These are phyloP conservation scores for Pocillopora meandrina DNA, from an alignment of 92 coral and sea anemone species.

Conservation along the genomic window DNA sequence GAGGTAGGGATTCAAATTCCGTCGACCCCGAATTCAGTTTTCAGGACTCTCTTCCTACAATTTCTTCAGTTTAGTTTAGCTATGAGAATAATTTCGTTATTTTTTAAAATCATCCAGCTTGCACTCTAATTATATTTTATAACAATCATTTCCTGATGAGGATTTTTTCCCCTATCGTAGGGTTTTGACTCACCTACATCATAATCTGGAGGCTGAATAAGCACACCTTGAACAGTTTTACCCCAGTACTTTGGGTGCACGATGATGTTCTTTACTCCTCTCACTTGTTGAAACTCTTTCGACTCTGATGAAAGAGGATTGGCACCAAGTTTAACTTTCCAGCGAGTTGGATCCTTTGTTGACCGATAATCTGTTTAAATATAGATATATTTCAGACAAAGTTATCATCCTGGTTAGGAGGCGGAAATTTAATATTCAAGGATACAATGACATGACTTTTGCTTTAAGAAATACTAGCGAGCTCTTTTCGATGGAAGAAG, in stretches of 20 bases:
- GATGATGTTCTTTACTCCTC: constrained; percentile 36
- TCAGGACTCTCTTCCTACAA: too few relatives aligned
- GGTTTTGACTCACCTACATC: constrained; percentile 53
- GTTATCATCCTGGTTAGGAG: not conserved
- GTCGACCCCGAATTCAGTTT: too few relatives aligned
- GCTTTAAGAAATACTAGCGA: too few relatives aligned
- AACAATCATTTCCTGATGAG: not conserved
- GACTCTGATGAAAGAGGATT: constrained; percentile 4
- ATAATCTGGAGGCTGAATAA: constrained; percentile 58
- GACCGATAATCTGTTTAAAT: constrained; percentile 53
- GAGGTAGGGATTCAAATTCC: too few relatives aligned
- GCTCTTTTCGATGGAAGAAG: too few relatives aligned
- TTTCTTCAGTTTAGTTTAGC: too few relatives aligned
- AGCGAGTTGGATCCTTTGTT: constrained; percentile 48
- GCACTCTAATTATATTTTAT: too few relatives aligned
- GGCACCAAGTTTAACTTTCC: constrained; percentile 63
- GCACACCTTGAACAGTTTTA: constrained; percentile 54
- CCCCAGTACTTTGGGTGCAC: constrained; percentile 63
- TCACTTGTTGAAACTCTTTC: constrained; percentile 38
- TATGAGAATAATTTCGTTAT: too few relatives aligned
- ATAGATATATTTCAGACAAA: not conserved
- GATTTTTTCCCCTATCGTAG: not conserved
- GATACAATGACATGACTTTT: too few relatives aligned
- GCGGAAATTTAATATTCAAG: too few relatives aligned
- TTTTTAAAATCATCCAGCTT: too few relatives aligned